These are phyloP conservation scores for Pantherophis guttatus DNA, from an alignment of 2,113 vertebrate species.

Conservation along the genomic window DNA sequence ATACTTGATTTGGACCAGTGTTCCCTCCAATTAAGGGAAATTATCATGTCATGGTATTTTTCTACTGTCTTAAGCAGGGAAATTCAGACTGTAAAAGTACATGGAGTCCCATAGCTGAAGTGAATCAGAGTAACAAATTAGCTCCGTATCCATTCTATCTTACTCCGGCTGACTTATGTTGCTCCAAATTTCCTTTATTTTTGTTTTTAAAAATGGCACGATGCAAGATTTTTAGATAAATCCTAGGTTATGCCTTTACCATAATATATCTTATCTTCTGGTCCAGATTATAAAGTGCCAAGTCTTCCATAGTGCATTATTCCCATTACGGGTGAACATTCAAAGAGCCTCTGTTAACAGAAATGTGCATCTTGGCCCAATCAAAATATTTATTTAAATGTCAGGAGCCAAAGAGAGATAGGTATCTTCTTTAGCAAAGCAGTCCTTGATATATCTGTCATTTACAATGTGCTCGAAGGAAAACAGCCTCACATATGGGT, in stretches of 20 bases:
- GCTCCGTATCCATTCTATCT: not conserved
- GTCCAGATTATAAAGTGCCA: not conserved
- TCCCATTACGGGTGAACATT: not conserved
- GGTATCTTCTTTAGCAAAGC: slow-evolving; percentile 2
- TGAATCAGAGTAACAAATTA: not conserved
- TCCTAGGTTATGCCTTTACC: not conserved
- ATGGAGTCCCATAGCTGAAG: not conserved
- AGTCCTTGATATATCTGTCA: not conserved
- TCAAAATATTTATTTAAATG: not conserved
- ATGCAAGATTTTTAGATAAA: not conserved
- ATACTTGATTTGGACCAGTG: not conserved
- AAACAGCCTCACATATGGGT: slow-evolving; percentile 18
- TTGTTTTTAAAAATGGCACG: not conserved
- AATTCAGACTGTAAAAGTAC: not conserved
- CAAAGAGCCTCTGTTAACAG: not conserved
- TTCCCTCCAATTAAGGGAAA: not conserved
- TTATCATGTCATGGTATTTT: not conserved
- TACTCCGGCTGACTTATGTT: not conserved
- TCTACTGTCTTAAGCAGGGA: not conserved
- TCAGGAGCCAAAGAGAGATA: not conserved
- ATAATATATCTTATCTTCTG: not conserved
- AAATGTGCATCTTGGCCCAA: not conserved
- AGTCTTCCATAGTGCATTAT: not conserved
- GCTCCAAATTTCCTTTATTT: not conserved
- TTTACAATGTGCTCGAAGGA: not conserved